phyloP scores from a whole-genome alignment of 2,888 invertebrate species.

The Chaetogeoica ovagalla region DNA sequence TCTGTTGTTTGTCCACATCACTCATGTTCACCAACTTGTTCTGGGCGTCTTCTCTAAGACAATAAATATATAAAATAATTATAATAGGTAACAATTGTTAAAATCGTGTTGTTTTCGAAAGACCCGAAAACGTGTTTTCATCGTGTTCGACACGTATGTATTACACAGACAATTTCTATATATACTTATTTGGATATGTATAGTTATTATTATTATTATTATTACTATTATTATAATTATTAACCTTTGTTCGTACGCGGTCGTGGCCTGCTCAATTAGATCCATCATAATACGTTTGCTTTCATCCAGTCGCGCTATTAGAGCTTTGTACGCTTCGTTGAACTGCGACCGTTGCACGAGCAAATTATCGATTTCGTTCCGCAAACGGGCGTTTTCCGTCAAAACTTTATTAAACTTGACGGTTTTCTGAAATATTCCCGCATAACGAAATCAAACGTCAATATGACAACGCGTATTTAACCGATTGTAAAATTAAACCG shows the following conservation, averaged over 20 bases:
- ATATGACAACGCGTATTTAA: background rate
- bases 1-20: constrained; percentile 76
- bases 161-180: too few relatives aligned
- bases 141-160: too few relatives aligned
- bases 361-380: constrained; percentile 79
- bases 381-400: constrained; percentile 71
- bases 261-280: constrained; percentile 83
- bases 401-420: constrained; percentile 76
- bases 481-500: background rate
- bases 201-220: too few relatives aligned
- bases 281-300: constrained; percentile 83
- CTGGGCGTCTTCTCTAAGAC: constrained; percentile 61
- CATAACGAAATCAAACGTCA: background rate
- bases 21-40: constrained; percentile 78
- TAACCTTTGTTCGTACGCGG: constrained; percentile 86
- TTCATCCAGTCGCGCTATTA: constrained; percentile 68
- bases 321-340: constrained; percentile 77
- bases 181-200: too few relatives aligned
- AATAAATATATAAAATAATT: too few relatives aligned
- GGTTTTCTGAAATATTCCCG: constrained; percentile 62
- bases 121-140: too few relatives aligned
- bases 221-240: too few relatives aligned
- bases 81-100: too few relatives aligned
- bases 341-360: constrained; percentile 81
- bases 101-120: too few relatives aligned